Conservation (phyloP, 2,113 vertebrate species). For the Python bivittatus region DNA sequence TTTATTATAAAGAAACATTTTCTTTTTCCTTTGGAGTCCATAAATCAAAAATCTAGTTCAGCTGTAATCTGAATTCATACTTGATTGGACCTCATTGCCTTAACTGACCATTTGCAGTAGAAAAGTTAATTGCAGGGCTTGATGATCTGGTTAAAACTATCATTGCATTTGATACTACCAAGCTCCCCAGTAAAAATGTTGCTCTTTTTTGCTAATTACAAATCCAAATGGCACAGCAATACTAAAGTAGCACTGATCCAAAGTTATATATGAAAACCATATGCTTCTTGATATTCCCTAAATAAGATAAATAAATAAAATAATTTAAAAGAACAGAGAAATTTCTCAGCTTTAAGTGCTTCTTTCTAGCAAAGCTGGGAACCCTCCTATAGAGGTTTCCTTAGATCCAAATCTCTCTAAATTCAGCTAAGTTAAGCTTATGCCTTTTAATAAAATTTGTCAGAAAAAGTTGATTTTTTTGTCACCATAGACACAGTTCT, state of each 20-base stretch:
- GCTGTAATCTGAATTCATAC: neutral
- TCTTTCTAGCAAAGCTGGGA: neutral
- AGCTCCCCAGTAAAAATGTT: neutral
- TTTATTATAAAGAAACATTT: neutral
- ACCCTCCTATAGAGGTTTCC: neutral
- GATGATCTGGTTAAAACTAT: neutral
- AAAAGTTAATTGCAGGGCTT: neutral
- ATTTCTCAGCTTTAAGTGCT: neutral
- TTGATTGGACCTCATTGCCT: neutral
- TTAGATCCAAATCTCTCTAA: neutral
- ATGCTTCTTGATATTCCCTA: neutral
- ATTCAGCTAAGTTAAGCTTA: neutral
- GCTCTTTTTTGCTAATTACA: neutral
- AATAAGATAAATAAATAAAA: neutral
- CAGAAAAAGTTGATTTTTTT: neutral
- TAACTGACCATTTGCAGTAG: neutral
- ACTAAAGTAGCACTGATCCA: neutral
- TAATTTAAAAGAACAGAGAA: no score
- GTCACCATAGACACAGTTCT: neutral
- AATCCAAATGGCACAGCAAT: neutral
- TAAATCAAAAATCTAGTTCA: neutral
- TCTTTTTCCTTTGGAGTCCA: neutral
- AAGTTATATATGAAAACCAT: neutral
- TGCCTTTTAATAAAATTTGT: neutral
- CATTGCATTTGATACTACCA: neutral